A percentile compares a stretch with the other conserved stretches of the same genome.
Evolutionary conservation across 2,113 vertebrate species (phyloP).

Genomic region (Amphilophus citrinellus): DNA sequence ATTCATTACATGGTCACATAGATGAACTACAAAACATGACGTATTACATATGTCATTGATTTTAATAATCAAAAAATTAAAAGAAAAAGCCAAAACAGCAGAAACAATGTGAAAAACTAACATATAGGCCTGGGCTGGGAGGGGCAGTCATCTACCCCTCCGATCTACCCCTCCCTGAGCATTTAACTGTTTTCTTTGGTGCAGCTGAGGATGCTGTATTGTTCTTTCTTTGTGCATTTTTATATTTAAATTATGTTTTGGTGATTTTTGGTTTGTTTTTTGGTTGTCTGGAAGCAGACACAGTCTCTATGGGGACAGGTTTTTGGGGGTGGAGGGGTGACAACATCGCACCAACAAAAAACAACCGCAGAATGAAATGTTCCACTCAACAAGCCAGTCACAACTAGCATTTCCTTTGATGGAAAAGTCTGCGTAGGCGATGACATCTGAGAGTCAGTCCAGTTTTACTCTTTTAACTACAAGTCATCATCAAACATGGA

Average conservation of each 20-base stretch:
- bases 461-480: not conserved
- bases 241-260: too few species aligned
- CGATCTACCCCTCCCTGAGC: too few species aligned
- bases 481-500: constrained; percentile 2
- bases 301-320: too few species aligned
- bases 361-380: not conserved
- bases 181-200: too few species aligned
- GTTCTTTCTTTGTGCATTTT: too few species aligned
- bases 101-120: not conserved
- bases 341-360: not conserved
- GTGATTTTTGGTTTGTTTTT: too few species aligned
- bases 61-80: not conserved
- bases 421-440: not conserved
- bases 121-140: not conserved
- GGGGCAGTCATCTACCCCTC: too few species aligned
- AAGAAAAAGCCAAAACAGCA: too few species aligned
- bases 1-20: not conserved
- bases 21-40: not conserved
- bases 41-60: not conserved
- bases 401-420: not conserved
- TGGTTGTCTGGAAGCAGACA: too few species aligned
- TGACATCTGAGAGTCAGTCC: not conserved
- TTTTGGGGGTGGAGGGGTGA: too few species aligned
- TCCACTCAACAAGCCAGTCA: not conserved
- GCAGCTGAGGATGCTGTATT: too few species aligned